A percentile compares a stretch with the other conserved stretches of the same genome.
phyloP scores from a whole-genome alignment of 2,888 invertebrate genomes.

The Furcula furcula region DNA sequence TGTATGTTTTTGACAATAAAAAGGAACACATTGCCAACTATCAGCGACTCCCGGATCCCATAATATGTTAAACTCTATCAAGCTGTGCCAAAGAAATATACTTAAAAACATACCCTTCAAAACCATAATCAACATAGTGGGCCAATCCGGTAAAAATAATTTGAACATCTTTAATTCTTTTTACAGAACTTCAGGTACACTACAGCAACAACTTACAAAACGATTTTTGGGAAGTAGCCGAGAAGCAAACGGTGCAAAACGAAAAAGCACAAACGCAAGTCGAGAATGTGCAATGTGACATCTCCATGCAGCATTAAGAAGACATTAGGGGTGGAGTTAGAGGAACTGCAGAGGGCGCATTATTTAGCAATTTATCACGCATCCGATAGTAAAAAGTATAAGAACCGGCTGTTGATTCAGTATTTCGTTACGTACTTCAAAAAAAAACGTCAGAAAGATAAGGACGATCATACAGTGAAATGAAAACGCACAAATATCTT shows the following conservation, averaged over 20 bases:
- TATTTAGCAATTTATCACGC: constrained; percentile 70
- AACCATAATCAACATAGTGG: no score
- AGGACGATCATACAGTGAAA: no score
- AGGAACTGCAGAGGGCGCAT: constrained; percentile 57
- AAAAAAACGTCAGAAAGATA: no score
- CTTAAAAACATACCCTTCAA: no score
- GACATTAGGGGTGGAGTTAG: constrained; percentile 67
- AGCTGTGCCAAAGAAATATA: constrained; percentile 26
- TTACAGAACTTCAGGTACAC: no score
- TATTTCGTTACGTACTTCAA: neutral
- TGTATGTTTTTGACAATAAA: no score
- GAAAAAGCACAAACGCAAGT: constrained; percentile 51
- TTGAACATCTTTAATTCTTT: no score
- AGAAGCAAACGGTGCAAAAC: constrained; percentile 37
- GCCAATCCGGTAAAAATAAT: no score
- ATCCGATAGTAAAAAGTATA: constrained; percentile 48
- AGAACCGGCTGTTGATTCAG: constrained; percentile 16
- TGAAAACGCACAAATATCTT: no score
- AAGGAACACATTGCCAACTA: no score
- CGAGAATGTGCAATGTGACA: constrained; percentile 72
- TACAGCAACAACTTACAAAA: constrained; percentile 22
- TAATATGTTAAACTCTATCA: no score
- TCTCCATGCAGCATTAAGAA: constrained; percentile 77
- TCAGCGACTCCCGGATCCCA: no score
- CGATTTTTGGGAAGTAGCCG: constrained; percentile 33